Evolutionary conservation across 2,888 invertebrate species (phyloP).

Genomic region (Ethmia dodecea): DNA sequence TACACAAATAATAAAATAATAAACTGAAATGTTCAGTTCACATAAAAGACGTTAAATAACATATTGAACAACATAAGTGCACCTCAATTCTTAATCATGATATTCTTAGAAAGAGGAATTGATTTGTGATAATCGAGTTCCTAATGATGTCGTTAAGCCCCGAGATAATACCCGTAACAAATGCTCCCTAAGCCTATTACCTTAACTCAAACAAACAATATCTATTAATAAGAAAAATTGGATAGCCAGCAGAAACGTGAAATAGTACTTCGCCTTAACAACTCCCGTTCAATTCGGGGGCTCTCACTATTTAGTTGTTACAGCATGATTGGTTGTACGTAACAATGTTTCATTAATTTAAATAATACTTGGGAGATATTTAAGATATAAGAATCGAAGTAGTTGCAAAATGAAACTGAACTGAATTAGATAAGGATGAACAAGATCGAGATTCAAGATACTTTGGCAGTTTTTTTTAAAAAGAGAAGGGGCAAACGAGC

Average conservation of each 20-base stretch:
- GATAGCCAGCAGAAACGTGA: no score
- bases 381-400: no score
- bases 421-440: no score
- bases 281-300: slow-evolving; percentile 19
- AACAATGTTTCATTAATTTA: slow-evolving; percentile 18
- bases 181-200: slow-evolving; percentile 6
- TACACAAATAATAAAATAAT: no score
- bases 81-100: not conserved
- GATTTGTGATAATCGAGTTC: slow-evolving; percentile 11
- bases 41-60: no score
- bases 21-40: no score
- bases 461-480: no score
- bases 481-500: no score
- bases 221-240: slow-evolving; percentile 6
- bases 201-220: slow-evolving; percentile 3
- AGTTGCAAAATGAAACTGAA: no score
- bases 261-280: slow-evolving; percentile 14
- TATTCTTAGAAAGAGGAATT: not conserved
- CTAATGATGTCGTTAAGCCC: slow-evolving; percentile 7
- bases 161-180: slow-evolving; percentile 5
- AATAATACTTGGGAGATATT: no score
- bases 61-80: not conserved
- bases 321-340: slow-evolving; percentile 13
- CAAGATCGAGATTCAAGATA: no score
- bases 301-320: slow-evolving; percentile 15